Percentiles rank a stretch among this genome's conserved stretches.
These are phyloP conservation scores for Rhabditoides inermis DNA, from an alignment of 2,888 invertebrate species.

Conservation along the genomic window DNA sequence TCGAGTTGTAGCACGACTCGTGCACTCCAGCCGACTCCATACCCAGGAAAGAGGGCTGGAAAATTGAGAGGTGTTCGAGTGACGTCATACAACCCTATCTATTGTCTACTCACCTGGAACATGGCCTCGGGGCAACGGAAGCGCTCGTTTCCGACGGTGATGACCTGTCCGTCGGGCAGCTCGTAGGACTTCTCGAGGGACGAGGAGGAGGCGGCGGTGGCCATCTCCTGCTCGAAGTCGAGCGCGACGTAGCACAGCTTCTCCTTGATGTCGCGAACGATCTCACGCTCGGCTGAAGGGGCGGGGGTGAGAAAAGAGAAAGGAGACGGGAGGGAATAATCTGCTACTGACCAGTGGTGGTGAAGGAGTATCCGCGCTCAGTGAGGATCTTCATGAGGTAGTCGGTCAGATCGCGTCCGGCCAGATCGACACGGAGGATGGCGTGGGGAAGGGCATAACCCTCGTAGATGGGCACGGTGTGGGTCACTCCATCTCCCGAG, in stretches of 20 bases:
- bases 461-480: slow-evolving; percentile 71
- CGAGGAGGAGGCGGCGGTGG: slow-evolving; percentile 78
- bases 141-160: slow-evolving; percentile 60
- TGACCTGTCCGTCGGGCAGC: slow-evolving; percentile 75
- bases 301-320: too few relatives aligned
- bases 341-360: too few relatives aligned
- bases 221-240: slow-evolving; percentile 91
- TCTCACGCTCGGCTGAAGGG: slow-evolving; percentile 69
- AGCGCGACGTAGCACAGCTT: slow-evolving; percentile 95
- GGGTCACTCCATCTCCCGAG: slow-evolving; percentile 83
- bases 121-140: slow-evolving; percentile 80
- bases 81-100: too few relatives aligned
- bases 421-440: slow-evolving; percentile 57
- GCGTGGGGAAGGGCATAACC: slow-evolving; percentile 60
- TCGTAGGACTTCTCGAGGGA: slow-evolving; percentile 82
- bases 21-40: slow-evolving; percentile 56
- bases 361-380: slow-evolving; percentile 55
- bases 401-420: slow-evolving; percentile 58
- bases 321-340: too few relatives aligned
- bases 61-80: too few relatives aligned
- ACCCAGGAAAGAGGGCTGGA: slow-evolving; percentile 71
- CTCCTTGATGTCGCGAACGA: slow-evolving; percentile 81
- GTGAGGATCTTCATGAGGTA: slow-evolving; percentile 58
- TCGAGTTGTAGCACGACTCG: slow-evolving; percentile 72
- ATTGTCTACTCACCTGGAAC: too few relatives aligned